Evolutionary conservation across 2,888 invertebrate genomes (phyloP).

Genomic region (Spatulosminthurus flaviceps): DNA sequence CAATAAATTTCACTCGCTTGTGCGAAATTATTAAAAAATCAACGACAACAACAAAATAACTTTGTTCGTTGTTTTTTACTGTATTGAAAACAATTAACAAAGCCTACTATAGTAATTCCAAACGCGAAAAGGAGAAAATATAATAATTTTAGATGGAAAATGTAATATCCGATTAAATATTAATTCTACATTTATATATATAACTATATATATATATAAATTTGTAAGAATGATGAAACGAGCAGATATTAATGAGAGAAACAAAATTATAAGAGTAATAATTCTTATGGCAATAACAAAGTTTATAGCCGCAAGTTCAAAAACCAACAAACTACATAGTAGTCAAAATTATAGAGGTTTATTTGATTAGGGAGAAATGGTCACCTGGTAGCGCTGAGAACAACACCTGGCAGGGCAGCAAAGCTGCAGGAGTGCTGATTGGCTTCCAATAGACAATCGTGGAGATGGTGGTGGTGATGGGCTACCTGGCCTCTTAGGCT

Average conservation of each 20-base stretch:
- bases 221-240: background rate
- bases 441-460: slow-evolving; percentile 62
- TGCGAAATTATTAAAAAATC: too few relatives aligned
- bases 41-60: too few relatives aligned
- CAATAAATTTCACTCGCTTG: too few relatives aligned
- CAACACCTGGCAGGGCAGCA: slow-evolving; percentile 64
- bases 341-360: background rate
- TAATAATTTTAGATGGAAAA: too few relatives aligned
- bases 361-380: slow-evolving; percentile 18
- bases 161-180: too few relatives aligned
- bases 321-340: background rate
- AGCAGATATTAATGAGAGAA: slow-evolving; percentile 23
- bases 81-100: too few relatives aligned
- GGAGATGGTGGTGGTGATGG: slow-evolving; percentile 63
- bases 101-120: too few relatives aligned
- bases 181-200: too few relatives aligned
- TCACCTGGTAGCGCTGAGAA: slow-evolving; percentile 64
- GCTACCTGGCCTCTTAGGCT: slow-evolving; percentile 84
- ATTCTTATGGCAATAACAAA: background rate
- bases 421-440: slow-evolving; percentile 62
- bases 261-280: background rate
- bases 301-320: background rate
- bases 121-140: too few relatives aligned
- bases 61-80: too few relatives aligned
- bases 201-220: background rate